phyloP scores from a whole-genome alignment of 2,888 invertebrate species.

The Bombylius major region DNA sequence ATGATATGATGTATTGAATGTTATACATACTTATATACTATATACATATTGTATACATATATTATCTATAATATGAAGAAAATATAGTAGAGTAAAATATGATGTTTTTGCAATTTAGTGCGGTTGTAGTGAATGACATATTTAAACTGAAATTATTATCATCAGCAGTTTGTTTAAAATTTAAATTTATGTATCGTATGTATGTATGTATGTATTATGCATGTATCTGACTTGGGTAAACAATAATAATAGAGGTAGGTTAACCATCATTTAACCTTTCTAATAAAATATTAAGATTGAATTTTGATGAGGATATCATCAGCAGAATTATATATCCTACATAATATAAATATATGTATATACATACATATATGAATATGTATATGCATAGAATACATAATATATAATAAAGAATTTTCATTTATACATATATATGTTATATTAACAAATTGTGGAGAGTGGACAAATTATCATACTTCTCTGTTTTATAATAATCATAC shows the following conservation, averaged over 20 bases:
- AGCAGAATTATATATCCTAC: background rate
- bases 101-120: too few species aligned
- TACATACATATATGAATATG: background rate
- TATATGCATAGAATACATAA: background rate
- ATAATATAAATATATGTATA: background rate
- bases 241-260: background rate
- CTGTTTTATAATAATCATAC: too few species aligned
- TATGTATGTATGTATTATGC: background rate
- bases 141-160: background rate
- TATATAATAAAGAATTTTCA: too few species aligned
- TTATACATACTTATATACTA: too few species aligned
- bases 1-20: too few species aligned
- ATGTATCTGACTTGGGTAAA: background rate
- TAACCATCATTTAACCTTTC: background rate
- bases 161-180: background rate
- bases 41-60: too few species aligned
- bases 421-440: too few species aligned
- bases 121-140: background rate
- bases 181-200: background rate
- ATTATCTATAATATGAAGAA: too few species aligned
- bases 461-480: too few species aligned
- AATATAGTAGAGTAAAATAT: too few species aligned
- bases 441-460: too few species aligned
- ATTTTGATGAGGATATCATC: conserved; percentile 4
- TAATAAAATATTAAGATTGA: conserved; percentile 7